phyloP scores from a whole-genome alignment of 1,140 invertebrate genomes.

The Hyposmocoma kahamanoa region DNA sequence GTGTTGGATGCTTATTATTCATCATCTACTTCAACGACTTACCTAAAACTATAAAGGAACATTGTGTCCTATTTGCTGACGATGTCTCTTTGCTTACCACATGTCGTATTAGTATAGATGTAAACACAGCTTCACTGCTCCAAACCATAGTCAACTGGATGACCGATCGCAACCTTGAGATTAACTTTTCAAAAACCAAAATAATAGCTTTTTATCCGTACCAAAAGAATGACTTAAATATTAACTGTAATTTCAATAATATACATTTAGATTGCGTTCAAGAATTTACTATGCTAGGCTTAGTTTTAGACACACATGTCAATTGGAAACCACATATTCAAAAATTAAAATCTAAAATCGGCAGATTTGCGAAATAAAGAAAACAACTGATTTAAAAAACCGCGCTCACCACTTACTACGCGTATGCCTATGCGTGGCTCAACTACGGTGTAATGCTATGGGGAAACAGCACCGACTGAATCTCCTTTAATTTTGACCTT shows the following conservation, averaged over 20 bases:
- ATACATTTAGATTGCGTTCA: not conserved
- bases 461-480: conserved; percentile 4
- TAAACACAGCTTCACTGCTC: not conserved
- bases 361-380: not conserved
- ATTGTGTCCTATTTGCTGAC: conserved; percentile 1
- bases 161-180: not conserved
- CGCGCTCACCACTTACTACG: not conserved
- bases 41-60: not conserved
- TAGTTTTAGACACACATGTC: not conserved
- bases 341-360: not conserved
- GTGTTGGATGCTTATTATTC: not conserved
- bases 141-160: not conserved
- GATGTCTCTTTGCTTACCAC: conserved; percentile 3
- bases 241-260: not conserved
- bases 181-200: conserved; percentile 5
- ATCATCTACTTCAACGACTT: not conserved
- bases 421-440: conserved; percentile 7
- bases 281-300: not conserved
- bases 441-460: conserved; percentile 3
- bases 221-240: not conserved
- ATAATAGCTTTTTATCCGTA: not conserved
- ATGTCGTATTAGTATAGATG: not conserved
- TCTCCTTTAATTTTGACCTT: not conserved
- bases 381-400: not conserved
- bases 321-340: not conserved